Evolutionary conservation across 2,797 vertebrate species (phyloP).

Genomic region (Poeciliopsis presidionis): DNA sequence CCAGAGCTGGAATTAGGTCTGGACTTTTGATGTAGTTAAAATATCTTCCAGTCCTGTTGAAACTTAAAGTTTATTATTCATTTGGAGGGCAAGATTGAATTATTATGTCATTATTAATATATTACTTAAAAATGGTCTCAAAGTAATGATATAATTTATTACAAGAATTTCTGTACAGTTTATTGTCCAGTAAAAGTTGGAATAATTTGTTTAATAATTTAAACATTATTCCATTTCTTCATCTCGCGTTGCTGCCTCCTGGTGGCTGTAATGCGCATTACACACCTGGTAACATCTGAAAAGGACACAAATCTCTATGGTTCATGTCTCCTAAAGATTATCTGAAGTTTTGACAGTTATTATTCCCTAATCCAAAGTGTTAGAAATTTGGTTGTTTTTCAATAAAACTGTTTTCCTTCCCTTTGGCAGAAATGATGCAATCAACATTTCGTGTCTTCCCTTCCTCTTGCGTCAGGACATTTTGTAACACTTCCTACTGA

Average conservation of each 20-base stretch:
- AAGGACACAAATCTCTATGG: neutral
- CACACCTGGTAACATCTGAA: neutral
- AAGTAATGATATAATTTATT: no score
- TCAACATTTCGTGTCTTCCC: neutral
- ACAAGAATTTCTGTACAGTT: no score
- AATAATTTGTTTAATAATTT: no score
- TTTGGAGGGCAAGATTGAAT: no score
- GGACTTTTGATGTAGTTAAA: neutral
- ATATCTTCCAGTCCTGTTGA: no score
- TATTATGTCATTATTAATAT: no score
- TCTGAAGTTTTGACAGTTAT: neutral
- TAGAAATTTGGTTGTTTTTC: neutral
- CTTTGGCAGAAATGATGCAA: neutral
- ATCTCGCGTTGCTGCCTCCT: neutral
- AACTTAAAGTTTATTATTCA: no score
- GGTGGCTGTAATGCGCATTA: neutral
- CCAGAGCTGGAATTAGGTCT: neutral
- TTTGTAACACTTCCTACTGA: no score
- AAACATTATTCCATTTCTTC: neutral
- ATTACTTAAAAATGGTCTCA: no score
- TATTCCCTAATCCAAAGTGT: neutral
- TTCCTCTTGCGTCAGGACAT: neutral
- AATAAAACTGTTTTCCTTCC: neutral
- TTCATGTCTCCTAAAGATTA: neutral
- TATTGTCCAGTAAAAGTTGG: no score